Base-by-base conservation (phyloP, 2,113 vertebrate genomes). In the Urocitellus parryii region DNA sequence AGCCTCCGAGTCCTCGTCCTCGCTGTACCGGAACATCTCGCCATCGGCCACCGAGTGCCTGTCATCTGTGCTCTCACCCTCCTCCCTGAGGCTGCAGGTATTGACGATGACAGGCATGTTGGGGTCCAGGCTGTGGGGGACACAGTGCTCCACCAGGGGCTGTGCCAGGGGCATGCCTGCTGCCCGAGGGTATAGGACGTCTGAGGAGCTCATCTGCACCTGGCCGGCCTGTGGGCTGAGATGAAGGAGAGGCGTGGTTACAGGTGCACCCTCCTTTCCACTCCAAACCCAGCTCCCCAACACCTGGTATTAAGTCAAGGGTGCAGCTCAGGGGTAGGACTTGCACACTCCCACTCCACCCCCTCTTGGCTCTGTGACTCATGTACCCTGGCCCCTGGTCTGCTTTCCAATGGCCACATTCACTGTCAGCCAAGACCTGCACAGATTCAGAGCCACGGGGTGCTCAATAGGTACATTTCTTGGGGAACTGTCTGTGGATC, bases 1-100 rank as follows among this genome's bases (percentile, higher is more conserved):
- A 0, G 97, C 98, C 58, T 99, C 99, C 0, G 99, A 99, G 88
- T 99, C 99, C 95, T 99, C 99, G 0, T 99, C 99, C 95, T 99
- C 99, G 22, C 99, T 99, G 98, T 99, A 99, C 24, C 99, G 99
- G 53, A 98, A 99, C 97, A 98, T 89, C 98, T 99, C 98, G 0
- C 98, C 98, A 0, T 98, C 98, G 0, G 98, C 96, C 95, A 94
- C 98, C 0, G 98, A 98, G 92, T 98, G 98, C 92, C 98, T 96
- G 5, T 98, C 98, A 4, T 98, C 98, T 0, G 82, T 14, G 1
- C 96, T 91, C 16, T 98, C 98, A 0, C 98, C 96, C 88, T 97
- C 98, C 91, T 98, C 98, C 48, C 99, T 97, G 82, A 99, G 98
- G 97, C 99, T 98, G 97, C 98, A 98, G 0, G 98, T 98, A 96